Base-by-base conservation (phyloP, 2,888 invertebrate genomes). In the Erpobdella octoculata region DNA sequence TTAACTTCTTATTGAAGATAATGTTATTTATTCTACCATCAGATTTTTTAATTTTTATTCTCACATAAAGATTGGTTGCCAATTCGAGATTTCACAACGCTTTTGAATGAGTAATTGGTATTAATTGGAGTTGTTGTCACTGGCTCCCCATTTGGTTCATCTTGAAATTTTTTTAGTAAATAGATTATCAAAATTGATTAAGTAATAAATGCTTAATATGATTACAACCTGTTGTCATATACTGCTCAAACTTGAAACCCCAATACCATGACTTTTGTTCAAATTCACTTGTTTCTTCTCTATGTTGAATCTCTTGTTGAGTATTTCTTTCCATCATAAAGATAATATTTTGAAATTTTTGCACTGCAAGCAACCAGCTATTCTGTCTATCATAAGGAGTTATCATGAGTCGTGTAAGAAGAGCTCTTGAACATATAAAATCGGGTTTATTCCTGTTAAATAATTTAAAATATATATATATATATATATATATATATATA, bases 181-280 rank as follows among this genome's bases (percentile, higher is more conserved):
- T 41, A 41, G n/a, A 41, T 41, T 15, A 15, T 41, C n/a, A 41
- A 15, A 41, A 41, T n/a, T n/a, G n/a, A n/a, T n/a, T n/a, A 15
- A 35, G 12, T 38, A 58, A n/a, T 67, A 67, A 12, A 67, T 21
- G 28, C 18, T 67, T 21, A 12, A 21, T 21, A 21, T 9, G 33
- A 70, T 71, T 35, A 38, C n/a, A 79, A 88, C 88, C 87, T 78
- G 88, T 85, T 66, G 88, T 83, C 75, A 90, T 82, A 79, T 86
- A 90, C 78, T 90, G 89, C 79, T 91, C 90, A 85, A 91, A 91
- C 79, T 90, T 90, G 80, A 86, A 88, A 0, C 91, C 91, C 88
- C 89, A 89, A 35, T 88, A 87, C 70, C 86, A 86, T 79, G 84
- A 86, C 76, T 86, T 78, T 73, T 83, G 86, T 61, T 87, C 86